Percentiles rank a stretch among this genome's conserved stretches.
Evolutionary conservation across 1,140 invertebrate species (phyloP).

Genomic region (Caerostris extrusa): DNA sequence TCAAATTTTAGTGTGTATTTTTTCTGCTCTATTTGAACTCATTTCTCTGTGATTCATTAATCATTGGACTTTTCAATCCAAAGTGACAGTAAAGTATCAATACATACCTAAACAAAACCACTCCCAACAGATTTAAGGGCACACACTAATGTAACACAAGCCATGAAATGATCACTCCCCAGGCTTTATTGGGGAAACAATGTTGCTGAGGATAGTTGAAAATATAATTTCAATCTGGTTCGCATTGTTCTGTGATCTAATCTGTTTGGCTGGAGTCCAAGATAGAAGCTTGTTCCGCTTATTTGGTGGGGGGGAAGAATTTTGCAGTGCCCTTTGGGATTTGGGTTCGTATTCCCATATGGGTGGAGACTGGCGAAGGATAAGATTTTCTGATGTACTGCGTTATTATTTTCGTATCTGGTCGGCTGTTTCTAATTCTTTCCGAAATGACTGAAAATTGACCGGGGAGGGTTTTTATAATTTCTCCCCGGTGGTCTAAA

Average conservation of each 20-base stretch:
- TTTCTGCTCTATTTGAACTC: not conserved
- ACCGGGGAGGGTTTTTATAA: constrained; percentile 21
- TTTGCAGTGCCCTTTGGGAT: constrained; percentile 18
- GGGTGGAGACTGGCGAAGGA: constrained; percentile 48
- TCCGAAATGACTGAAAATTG: constrained; percentile 45
- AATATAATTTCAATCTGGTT: constrained; percentile 28
- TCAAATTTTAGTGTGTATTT: too few species aligned
- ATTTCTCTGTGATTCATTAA: too few species aligned
- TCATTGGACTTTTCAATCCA: too few species aligned
- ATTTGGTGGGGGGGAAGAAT: not conserved
- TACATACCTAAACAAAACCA: too few species aligned
- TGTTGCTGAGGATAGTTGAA: not conserved
- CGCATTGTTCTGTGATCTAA: constrained; percentile 7
- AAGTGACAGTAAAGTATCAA: too few species aligned
- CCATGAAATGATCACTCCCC: not conserved
- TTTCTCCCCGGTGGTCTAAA: constrained; percentile 28
- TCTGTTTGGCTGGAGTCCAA: constrained; percentile 20
- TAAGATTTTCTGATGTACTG: constrained; percentile 61
- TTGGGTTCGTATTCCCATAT: constrained; percentile 18
- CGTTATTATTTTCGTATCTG: constrained; percentile 37
- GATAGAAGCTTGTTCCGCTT: constrained; percentile 29
- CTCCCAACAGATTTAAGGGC: not conserved
- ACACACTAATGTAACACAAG: not conserved
- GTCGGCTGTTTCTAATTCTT: constrained; percentile 41
- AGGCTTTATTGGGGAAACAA: not conserved